phyloP scores from a whole-genome alignment of 2,888 invertebrate genomes.

The Pammene aurita region DNA sequence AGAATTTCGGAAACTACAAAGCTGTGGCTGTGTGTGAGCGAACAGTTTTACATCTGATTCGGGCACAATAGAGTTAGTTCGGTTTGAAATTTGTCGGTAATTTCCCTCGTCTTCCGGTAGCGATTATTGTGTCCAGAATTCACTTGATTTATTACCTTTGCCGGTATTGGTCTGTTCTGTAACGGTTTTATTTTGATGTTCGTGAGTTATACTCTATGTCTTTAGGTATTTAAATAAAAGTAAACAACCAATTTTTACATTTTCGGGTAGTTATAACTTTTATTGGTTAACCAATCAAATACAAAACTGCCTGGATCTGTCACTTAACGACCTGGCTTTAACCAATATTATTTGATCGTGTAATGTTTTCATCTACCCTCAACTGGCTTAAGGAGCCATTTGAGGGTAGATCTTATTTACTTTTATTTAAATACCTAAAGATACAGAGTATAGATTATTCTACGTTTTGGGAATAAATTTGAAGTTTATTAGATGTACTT shows the following conservation, averaged over 20 bases:
- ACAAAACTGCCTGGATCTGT: no score
- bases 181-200: slow-evolving; percentile 25
- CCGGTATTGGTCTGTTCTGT: slow-evolving; percentile 26
- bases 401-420: no score
- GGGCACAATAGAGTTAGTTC: slow-evolving; percentile 48
- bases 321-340: no score
- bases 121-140: slow-evolving; percentile 53
- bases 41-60: slow-evolving; percentile 46
- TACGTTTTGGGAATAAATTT: background rate
- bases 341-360: no score
- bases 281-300: no score
- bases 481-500: background rate
- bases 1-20: slow-evolving; percentile 27
- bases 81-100: slow-evolving; percentile 55
- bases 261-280: no score
- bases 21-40: slow-evolving; percentile 31
- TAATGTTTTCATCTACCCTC: no score
- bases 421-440: background rate
- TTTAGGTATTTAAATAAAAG: background rate
- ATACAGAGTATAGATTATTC: background rate
- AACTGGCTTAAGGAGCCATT: no score
- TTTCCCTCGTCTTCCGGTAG: slow-evolving; percentile 58
- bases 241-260: no score
- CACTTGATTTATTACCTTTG: slow-evolving; percentile 62
- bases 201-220: no score